A percentile compares a stretch with the other conserved stretches of the same genome.
Conservation (phyloP, 2,888 invertebrate genomes). For the Argyresthia goedartella region DNA sequence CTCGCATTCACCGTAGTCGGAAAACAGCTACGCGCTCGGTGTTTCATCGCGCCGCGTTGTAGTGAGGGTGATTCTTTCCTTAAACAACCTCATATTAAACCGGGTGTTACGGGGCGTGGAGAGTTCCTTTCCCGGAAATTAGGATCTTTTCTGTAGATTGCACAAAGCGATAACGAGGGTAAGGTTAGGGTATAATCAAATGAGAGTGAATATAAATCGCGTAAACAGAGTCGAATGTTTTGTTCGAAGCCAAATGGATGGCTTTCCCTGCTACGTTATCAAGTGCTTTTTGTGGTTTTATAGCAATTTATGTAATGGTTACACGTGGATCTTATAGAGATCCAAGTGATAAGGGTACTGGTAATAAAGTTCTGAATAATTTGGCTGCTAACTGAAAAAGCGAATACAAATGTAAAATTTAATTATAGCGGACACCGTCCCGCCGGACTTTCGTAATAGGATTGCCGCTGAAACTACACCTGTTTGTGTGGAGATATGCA, state of each 20-base stretch:
- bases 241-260: neutral
- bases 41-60: neutral
- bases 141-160: slow-evolving; percentile 31
- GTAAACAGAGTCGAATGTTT: neutral
- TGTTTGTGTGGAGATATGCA: too few relatives aligned
- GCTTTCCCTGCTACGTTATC: neutral
- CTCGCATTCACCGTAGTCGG: neutral
- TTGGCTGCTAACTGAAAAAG: too few relatives aligned
- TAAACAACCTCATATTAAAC: neutral
- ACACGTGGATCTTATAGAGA: too few relatives aligned
- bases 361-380: too few relatives aligned
- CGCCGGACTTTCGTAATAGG: too few relatives aligned
- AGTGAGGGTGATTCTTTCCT: neutral
- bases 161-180: slow-evolving; percentile 35
- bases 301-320: neutral
- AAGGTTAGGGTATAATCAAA: slow-evolving; percentile 3
- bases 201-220: neutral
- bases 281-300: neutral
- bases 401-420: too few relatives aligned
- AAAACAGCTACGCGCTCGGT: neutral
- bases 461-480: too few relatives aligned
- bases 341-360: too few relatives aligned
- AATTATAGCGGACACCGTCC: too few relatives aligned
- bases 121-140: slow-evolving; percentile 30
- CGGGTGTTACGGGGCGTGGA: slow-evolving; percentile 11